phyloP scores from a whole-genome alignment of 2,888 invertebrate species.

The Odontocolon sp. region DNA sequence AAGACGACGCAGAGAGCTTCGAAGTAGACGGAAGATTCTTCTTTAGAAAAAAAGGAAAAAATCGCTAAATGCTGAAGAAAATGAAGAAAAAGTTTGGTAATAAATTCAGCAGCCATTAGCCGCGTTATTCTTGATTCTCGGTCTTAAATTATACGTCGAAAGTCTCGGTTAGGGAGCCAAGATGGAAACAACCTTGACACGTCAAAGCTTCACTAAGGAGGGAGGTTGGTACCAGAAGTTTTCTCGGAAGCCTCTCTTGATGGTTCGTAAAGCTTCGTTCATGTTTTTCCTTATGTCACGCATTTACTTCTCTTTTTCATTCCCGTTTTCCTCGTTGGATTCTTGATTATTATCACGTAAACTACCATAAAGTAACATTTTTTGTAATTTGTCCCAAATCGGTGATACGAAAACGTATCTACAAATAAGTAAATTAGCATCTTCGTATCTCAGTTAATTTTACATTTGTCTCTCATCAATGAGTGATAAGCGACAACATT shows the following conservation, averaged over 20 bases:
- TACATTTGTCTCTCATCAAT: too few relatives aligned
- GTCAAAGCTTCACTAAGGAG: neutral
- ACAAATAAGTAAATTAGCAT: too few relatives aligned
- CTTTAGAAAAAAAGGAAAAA: conserved; percentile 23
- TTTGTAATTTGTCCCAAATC: too few relatives aligned
- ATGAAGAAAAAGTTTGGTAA: conserved; percentile 28
- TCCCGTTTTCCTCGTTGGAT: neutral
- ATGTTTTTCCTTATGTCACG: neutral
- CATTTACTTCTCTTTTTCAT: neutral
- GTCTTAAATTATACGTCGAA: conserved; percentile 8
- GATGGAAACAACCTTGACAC: conserved; percentile 45
- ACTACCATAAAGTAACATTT: too few relatives aligned
- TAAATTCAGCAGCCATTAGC: conserved; percentile 47
- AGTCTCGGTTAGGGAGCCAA: neutral
- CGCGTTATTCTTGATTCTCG: conserved; percentile 29
- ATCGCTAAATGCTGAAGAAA: conserved; percentile 9
- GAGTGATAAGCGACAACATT: neutral
- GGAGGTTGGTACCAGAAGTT: neutral
- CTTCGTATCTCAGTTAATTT: too few relatives aligned
- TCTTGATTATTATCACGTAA: too few relatives aligned
- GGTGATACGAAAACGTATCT: too few relatives aligned
- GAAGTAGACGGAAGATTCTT: conserved; percentile 11
- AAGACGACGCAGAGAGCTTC: conserved; percentile 5
- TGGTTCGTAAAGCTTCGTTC: neutral
- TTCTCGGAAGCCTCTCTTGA: conserved; percentile 11